These are phyloP conservation scores for Blennius ocellaris DNA, from an alignment of 2,113 vertebrate species.

Conservation along the genomic window DNA sequence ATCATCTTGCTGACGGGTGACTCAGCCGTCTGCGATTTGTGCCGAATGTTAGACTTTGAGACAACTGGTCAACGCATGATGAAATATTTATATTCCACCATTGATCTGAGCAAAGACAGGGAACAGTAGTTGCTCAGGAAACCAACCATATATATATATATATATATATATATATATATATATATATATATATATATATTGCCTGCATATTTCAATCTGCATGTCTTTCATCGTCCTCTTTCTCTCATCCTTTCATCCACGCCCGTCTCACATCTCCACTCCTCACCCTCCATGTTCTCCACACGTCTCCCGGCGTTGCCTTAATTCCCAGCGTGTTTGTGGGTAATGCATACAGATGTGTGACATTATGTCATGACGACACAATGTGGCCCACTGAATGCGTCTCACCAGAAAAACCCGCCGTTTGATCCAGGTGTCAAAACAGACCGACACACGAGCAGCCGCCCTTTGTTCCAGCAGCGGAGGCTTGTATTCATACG, in stretches of 20 bases:
- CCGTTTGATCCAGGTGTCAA: constrained; percentile 46
- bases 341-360: constrained; percentile 29
- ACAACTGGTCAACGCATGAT: constrained; percentile 1
- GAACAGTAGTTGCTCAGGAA: constrained; percentile 48
- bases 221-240: constrained; percentile 44
- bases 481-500: constrained; percentile 28
- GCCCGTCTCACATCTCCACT: constrained; percentile 34
- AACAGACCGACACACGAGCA: constrained; percentile 23
- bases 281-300: constrained; percentile 7
- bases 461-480: constrained; percentile 37
- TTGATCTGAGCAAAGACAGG: constrained; percentile 50
- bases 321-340: constrained; percentile 24
- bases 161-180: neutral
- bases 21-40: constrained; percentile 6
- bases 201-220: constrained; percentile 28
- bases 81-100: constrained; percentile 49
- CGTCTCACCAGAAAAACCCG: constrained; percentile 5
- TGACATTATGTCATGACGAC: constrained; percentile 35
- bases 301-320: constrained; percentile 11
- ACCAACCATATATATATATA: constrained; percentile 27
- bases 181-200: constrained; percentile 10
- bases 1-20: constrained; percentile 7
- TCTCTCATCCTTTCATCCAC: constrained; percentile 53
- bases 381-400: constrained; percentile 20
- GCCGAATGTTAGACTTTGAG: constrained; percentile 14